These are phyloP conservation scores for Trissolcus brochymenae DNA, from an alignment of 2,888 invertebrate species.

Conservation along the genomic window DNA sequence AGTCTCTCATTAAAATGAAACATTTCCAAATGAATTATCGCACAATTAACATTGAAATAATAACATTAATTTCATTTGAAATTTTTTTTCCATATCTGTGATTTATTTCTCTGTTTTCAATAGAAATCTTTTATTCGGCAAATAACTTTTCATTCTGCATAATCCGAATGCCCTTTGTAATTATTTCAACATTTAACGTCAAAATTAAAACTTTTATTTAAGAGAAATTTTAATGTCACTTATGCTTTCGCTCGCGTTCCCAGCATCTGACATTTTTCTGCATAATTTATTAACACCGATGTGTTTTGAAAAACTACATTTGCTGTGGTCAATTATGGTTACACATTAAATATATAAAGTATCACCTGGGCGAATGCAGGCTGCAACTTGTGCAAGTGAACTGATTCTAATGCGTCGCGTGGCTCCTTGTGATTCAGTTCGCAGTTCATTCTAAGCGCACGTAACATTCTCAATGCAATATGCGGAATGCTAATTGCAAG, in stretches of 20 bases:
- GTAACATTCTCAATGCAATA: constrained; percentile 11
- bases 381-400: constrained; percentile 8
- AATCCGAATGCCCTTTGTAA: too few relatives aligned
- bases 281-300: constrained; percentile 25
- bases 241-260: too few relatives aligned
- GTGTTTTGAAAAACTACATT: constrained; percentile 22
- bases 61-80: too few relatives aligned
- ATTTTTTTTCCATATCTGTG: too few relatives aligned
- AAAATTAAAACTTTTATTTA: too few relatives aligned
- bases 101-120: too few relatives aligned
- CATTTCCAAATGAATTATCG: not conserved
- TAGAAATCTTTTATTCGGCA: too few relatives aligned
- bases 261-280: too few relatives aligned
- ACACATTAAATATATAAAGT: constrained; percentile 27
- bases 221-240: too few relatives aligned
- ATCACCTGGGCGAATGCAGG: constrained; percentile 7
- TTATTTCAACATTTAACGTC: too few relatives aligned
- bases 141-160: too few relatives aligned
- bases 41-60: too few relatives aligned
- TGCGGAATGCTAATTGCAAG: constrained; percentile 13
- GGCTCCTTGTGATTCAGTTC: constrained; percentile 8
- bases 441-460: constrained; percentile 11
- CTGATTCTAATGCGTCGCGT: constrained; percentile 29
- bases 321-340: constrained; percentile 21
- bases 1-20: constrained; percentile 58